phyloP scores from a whole-genome alignment of 2,888 invertebrate genomes.

The Caenorhabditis doughertyi region DNA sequence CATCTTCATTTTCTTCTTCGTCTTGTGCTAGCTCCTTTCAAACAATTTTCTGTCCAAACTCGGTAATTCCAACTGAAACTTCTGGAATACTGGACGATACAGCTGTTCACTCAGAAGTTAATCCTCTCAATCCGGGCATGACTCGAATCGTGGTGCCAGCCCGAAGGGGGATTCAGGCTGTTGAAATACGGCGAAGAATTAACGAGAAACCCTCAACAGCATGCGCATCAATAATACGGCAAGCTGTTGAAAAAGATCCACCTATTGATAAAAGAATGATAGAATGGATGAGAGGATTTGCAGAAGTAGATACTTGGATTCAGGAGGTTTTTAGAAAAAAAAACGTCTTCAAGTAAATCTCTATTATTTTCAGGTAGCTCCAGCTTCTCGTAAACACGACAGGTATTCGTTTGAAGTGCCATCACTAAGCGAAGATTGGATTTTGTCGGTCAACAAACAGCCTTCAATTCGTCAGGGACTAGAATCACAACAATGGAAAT shows the following conservation, averaged over 20 bases:
- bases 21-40: conserved; percentile 32
- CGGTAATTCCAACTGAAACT: not conserved
- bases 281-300: conserved; percentile 59
- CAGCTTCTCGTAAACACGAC: conserved; percentile 57
- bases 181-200: conserved; percentile 52
- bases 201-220: conserved; percentile 42
- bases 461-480: conserved; percentile 49
- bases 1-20: conserved; percentile 41
- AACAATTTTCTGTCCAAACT: conserved; percentile 27
- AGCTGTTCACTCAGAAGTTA: not conserved
- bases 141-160: conserved; percentile 34
- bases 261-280: conserved; percentile 58
- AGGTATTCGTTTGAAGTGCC: conserved; percentile 60
- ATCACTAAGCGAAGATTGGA: conserved; percentile 55
- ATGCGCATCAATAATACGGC: conserved; percentile 45
- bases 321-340: conserved; percentile 27
- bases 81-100: conserved; percentile 26
- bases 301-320: conserved; percentile 62
- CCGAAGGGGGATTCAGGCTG: conserved; percentile 50
- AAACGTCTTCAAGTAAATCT: too few relatives aligned
- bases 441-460: conserved; percentile 47
- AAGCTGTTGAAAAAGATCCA: conserved; percentile 32
- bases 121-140: conserved; percentile 7
- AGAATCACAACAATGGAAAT: conserved; percentile 60
- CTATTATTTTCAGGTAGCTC: conserved; percentile 41